Percentiles rank a stretch among this genome's conserved stretches.
Evolutionary conservation across 1,140 invertebrate genomes (phyloP).

Genomic region (Bilobella aurantiaca): DNA sequence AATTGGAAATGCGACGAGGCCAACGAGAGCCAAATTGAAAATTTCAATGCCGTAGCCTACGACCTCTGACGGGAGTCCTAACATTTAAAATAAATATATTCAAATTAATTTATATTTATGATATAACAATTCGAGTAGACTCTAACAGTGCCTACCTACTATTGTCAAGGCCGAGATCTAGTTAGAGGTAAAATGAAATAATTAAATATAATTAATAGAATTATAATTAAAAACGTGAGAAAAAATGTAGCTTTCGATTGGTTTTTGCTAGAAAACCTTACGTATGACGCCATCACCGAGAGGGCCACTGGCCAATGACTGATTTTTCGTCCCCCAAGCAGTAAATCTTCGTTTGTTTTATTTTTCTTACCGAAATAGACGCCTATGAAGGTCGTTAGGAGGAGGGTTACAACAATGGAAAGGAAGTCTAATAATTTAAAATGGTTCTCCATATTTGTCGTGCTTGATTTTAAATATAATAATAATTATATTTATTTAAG

Average conservation of each 20-base stretch:
- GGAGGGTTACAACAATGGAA: neutral
- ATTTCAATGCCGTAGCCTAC: conserved; percentile 11
- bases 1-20: conserved; percentile 15
- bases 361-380: neutral
- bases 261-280: neutral
- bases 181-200: too few species aligned
- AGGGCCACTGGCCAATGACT: neutral
- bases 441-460: neutral
- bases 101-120: too few species aligned
- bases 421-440: neutral
- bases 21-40: neutral
- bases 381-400: neutral
- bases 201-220: too few species aligned
- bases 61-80: conserved; percentile 16
- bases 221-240: too few species aligned
- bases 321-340: neutral
- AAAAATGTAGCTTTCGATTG: neutral
- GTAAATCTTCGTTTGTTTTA: neutral
- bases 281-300: neutral
- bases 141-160: neutral
- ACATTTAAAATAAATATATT: neutral
- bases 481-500: too few species aligned
- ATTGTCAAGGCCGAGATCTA: neutral
- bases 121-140: too few species aligned
- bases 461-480: too few species aligned